Conservation (phyloP, 2,797 vertebrate genomes). For the Mus caroli region DNA sequence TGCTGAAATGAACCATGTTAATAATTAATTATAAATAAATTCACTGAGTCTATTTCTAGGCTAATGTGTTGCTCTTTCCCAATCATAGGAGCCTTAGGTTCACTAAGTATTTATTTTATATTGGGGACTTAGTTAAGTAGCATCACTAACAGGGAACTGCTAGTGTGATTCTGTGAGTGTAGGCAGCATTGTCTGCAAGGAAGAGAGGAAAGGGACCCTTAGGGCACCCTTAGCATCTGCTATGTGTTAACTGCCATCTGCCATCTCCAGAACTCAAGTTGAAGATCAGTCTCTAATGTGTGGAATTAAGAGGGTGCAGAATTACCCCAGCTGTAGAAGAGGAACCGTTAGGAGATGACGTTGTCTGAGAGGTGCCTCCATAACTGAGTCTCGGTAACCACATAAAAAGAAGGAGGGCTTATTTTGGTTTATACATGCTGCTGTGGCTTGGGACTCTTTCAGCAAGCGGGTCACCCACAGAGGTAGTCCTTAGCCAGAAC, state of each 20-base stretch:
- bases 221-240: neutral
- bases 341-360: neutral
- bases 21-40: conserved; percentile 66
- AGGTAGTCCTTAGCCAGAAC: neutral
- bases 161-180: neutral
- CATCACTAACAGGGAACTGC: neutral
- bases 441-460: neutral
- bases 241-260: neutral
- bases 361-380: neutral
- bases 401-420: neutral
- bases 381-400: neutral
- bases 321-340: neutral
- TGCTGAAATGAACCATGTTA: neutral
- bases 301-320: neutral
- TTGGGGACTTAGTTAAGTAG: conserved; percentile 47
- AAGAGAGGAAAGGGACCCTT: neutral
- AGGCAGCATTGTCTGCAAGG: neutral
- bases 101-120: conserved; percentile 37
- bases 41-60: conserved; percentile 48
- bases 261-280: neutral
- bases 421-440: neutral
- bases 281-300: neutral
- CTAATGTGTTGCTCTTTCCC: conserved; percentile 57
- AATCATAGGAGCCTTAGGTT: conserved; percentile 18
- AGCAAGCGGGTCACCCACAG: neutral